These are phyloP conservation scores for Arremon brunneinucha DNA, from an alignment of 2,797 vertebrate genomes.

Conservation along the genomic window DNA sequence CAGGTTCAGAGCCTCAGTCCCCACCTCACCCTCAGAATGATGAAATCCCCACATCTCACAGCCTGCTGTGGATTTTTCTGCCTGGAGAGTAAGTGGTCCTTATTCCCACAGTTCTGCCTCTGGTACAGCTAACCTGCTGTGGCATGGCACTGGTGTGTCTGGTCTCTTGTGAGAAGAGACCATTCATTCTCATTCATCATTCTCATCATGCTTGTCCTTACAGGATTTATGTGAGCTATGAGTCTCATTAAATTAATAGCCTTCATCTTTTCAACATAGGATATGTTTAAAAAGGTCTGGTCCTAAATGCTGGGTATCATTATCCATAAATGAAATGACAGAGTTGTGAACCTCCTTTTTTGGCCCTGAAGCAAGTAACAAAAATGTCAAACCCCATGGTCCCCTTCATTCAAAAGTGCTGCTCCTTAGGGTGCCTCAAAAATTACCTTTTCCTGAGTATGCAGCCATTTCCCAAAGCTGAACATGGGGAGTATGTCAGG, in stretches of 20 bases:
- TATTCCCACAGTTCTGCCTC: not conserved
- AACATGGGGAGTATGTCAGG: fast-evolving
- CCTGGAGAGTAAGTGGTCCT: not conserved
- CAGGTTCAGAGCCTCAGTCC: not conserved
- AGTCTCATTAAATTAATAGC: constrained; percentile 35
- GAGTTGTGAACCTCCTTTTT: not conserved
- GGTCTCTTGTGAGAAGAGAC: not conserved
- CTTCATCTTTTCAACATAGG: not conserved
- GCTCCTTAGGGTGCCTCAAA: not conserved
- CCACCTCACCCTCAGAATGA: not conserved
- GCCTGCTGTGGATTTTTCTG: not conserved
- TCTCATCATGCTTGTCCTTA: not conserved
- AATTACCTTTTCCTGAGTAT: not conserved
- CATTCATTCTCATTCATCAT: not conserved
- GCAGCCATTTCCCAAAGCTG: not conserved
- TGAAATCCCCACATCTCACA: not conserved
- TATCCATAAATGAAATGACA: constrained; percentile 7
- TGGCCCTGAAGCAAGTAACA: not conserved
- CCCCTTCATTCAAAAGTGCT: not conserved
- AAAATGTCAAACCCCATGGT: not conserved
- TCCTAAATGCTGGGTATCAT: not conserved
- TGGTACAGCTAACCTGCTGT: not conserved
- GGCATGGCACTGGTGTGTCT: not conserved
- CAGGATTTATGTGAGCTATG: not conserved
- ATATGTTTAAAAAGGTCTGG: not conserved